These are phyloP conservation scores for Phylloscopus collybita DNA, from an alignment of 2,797 vertebrate species.

Conservation along the genomic window DNA sequence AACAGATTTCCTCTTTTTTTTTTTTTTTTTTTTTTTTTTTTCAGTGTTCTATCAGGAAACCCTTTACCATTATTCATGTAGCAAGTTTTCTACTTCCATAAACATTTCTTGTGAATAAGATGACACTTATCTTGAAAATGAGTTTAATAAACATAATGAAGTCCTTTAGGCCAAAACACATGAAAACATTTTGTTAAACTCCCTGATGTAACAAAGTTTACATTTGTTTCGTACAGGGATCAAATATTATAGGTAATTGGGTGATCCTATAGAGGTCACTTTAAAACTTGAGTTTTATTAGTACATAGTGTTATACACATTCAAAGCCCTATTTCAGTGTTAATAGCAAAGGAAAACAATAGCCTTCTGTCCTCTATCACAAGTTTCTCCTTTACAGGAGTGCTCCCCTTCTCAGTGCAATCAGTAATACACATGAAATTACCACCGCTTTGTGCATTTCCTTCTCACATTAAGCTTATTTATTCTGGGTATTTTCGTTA, in stretches of 20 bases:
- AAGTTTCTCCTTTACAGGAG: neutral
- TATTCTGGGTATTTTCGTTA: neutral
- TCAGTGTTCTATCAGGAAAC: accelerated
- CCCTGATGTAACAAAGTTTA: neutral
- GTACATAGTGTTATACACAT: neutral
- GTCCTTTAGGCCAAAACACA: neutral
- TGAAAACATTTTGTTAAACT: neutral
- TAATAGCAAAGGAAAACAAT: neutral
- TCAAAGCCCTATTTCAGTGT: neutral
- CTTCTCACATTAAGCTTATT: neutral
- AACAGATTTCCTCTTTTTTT: neutral
- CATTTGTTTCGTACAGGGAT: neutral
- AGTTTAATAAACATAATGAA: neutral
- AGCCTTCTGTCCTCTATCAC: neutral
- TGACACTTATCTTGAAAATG: neutral
- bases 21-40: neutral
- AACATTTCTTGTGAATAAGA: neutral
- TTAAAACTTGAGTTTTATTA: neutral
- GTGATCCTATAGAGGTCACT: neutral
- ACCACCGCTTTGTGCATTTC: neutral
- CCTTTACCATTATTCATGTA: neutral
- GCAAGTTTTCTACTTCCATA: neutral
- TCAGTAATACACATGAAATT: neutral
- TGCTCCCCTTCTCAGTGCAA: neutral
- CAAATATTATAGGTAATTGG: neutral